Base-by-base conservation (phyloP, 2,888 invertebrate species). In the Dascillus cervinus region DNA sequence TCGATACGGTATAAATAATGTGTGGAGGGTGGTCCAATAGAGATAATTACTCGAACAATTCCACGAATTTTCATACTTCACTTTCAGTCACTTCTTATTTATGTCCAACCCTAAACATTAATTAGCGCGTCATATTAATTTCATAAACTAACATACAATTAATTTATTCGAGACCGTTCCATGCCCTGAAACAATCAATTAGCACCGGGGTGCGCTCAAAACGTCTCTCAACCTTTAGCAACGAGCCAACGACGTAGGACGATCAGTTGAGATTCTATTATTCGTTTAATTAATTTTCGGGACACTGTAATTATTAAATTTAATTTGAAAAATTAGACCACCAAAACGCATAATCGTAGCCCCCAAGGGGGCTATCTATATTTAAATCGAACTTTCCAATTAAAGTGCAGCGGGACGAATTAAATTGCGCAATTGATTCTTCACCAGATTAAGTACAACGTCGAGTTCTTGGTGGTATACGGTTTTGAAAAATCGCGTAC, bases 121-220 rank as follows among this genome's bases (percentile, higher is more conserved):
- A 47, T 47, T 47, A 47, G 41, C 32, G 41, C 29, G 47, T 45
- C 45, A 44, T 42, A 47, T 47, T 47, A 47, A 47, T 47, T 47
- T 47, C 47, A 46, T 38, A 45, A 43, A 34, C 34, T 37, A 41
- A 41, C 42, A 39, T 39, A 44, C 43, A 44, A 47, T 46, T 46
- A 44, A 47, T 47, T 46, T 44, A 44, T 44, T 30, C 37, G 28
- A 37, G 44, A 33, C 39, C 25, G 32, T 28, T 39, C 33, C 39
- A 44, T 46, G 41, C 46, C 46, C 41, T 40, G 30, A 43, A 44
- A 40, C 43, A 44, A 44, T 47, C 46, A 44, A 47, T 47, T 47
- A 47, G 42, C 44, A 39, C 44, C 37, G 28, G 44, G 43, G 41
- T 43, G 45, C 40, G 38, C 27, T 37, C 26, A 15, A 26, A 40